Evolutionary conservation across 2,113 vertebrate genomes (phyloP), one percentile per base, ranked within the genome.

Genomic region (Gnathonemus echidnorhynchus): DNA sequence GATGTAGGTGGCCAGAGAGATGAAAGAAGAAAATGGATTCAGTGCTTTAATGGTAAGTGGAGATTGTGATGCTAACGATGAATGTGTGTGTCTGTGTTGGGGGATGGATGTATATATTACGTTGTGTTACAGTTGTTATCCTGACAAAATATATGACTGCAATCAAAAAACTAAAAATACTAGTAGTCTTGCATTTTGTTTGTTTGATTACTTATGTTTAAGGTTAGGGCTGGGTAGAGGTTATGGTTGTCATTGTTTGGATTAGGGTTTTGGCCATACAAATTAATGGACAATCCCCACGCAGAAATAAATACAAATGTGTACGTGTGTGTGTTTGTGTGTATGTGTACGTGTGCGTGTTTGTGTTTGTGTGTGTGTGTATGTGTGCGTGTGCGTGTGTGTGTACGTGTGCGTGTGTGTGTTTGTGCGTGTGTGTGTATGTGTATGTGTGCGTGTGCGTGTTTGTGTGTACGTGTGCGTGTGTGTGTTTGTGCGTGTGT

Each of bases 11-110:
- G 98, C 91, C 98, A 99, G 95, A 96, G 98, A 92, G 98, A 99
- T 8, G 98, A 99, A 91, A 97, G 98, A 91, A 98, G 98, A 95
- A 99, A 99, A 94, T 99, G 98, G 98, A 99, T 99, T 91, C 98
- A 99, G 31, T 99, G 98, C 93, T 99, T 99, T 92, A 99, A 99
- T 4, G 98, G 98, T 99, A 91, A 97, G 96, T 91, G 93, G 92
- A 90, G 89, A 39, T 52, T n/a, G 35, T 31, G 13, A 19, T n/a
- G 21, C 13, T 49, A 49, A 66, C 9, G 10, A 31, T 66, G 27
- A 13, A 3, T 31, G 1, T 58, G 56, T 58, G 21, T 58, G 6
- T n/a, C n/a, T 24, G 56, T 66, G 24, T 27, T 19, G 4, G 50
- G 50, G 50, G 50, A 3, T 0, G 13, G 13, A 24, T 56, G 19